These are phyloP conservation scores for Sebastes melanostomus DNA, from an alignment of 2,797 vertebrate genomes.

Conservation along the genomic window DNA sequence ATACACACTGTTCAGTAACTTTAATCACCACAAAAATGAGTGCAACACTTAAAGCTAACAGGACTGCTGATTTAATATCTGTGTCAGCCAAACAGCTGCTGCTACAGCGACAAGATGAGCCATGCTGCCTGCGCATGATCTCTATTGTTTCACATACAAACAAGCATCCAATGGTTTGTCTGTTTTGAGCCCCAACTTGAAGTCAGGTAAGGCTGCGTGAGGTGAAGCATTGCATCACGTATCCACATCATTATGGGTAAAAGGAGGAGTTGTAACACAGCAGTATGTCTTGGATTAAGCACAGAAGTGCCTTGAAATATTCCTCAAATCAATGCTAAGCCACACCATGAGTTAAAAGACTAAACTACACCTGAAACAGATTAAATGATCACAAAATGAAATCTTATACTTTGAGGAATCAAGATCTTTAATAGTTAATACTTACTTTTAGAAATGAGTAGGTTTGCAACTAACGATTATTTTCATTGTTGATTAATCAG, in stretches of 20 bases:
- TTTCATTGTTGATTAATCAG: too few relatives aligned
- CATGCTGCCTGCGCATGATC: neutral
- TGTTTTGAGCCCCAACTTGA: constrained; percentile 9
- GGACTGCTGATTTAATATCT: constrained; percentile 21
- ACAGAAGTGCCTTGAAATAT: constrained; percentile 13
- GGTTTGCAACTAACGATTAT: too few relatives aligned
- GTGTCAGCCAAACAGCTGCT: constrained; percentile 37
- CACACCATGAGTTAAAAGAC: neutral
- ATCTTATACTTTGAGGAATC: neutral
- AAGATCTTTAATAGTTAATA: neutral
- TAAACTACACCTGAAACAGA: constrained; percentile 12
- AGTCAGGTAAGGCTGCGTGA: constrained; percentile 33
- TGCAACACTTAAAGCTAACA: constrained; percentile 10
- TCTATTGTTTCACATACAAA: constrained; percentile 19
- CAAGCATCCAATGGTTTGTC: constrained; percentile 13
- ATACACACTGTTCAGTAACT: constrained; percentile 12
- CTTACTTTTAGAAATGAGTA: neutral
- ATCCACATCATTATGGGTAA: constrained; percentile 47
- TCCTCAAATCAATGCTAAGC: constrained; percentile 28
- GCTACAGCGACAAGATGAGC: neutral
- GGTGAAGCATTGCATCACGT: constrained; percentile 49
- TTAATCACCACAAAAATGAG: constrained; percentile 25
- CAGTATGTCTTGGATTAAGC: constrained; percentile 9
- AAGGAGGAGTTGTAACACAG: constrained; percentile 27
- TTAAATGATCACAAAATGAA: neutral